Evolutionary conservation across 1,140 invertebrate species (phyloP), one percentile per base, ranked within the genome.

Genomic region (Cardiocondyla obscurior): DNA sequence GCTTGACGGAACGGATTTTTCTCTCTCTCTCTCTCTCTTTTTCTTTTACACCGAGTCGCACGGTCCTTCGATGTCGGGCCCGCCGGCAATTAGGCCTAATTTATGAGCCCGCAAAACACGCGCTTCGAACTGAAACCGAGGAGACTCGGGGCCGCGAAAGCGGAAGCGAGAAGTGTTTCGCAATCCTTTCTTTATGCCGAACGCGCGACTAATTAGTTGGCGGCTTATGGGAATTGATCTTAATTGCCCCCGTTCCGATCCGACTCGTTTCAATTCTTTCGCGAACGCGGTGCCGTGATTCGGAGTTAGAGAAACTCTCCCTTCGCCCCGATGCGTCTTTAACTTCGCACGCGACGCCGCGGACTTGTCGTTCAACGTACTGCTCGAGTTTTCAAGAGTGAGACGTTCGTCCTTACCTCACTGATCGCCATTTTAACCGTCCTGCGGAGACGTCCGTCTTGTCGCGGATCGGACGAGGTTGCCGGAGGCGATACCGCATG

Each of bases 1-100:
- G 19, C 67, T 77, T 51, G 39, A 25, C n/a, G 60, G 22, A 67
- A 28, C n/a, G 33, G 36, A n/a, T n/a, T n/a, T n/a, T n/a, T n/a
- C n/a, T n/a, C n/a, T n/a, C n/a, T n/a, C n/a, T n/a, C 25, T 25
- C 36, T 30, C 19, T 42, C 7, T 49, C 16, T 73, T 42, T 62
- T 46, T 58, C 30, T 7, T 25, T 51, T 42, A 1, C 12, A 39
- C 25, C 16, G 1, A 49, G 46, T 65, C 42, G 36, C 72, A 62
- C 58, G 58, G 49, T 44, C 10, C n/a, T 16, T 22, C 28, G 25
- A 42, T 28, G 19, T 25, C 39, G 19, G 19, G 30, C 22, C 3
- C 39, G 8, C 19, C 10, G 16, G 14, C 19, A 12, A 65, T 64
- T 64, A n/a, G 3, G 16, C 30, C 14, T 65, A 33, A 76, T 51